Percentiles rank a stretch among this genome's conserved stretches.
Conservation (phyloP, 1,140 invertebrate species). For the Pseudomyrmex pallidus region DNA sequence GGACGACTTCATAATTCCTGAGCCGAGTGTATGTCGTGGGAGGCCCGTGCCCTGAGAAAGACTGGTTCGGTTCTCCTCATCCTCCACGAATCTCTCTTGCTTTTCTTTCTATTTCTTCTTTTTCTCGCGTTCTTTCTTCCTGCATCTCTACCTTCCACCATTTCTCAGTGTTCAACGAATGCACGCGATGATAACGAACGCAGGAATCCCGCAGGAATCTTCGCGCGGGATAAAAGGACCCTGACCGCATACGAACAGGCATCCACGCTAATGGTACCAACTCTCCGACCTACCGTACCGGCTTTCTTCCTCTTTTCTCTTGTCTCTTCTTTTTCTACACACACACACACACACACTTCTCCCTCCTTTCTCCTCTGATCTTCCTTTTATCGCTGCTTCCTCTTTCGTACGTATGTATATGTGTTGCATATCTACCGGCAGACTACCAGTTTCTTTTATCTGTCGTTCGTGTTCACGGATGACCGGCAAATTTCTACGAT, state of each 20-base stretch:
- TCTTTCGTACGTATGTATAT: not conserved
- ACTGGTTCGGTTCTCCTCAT: constrained; percentile 66
- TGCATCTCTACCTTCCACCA: constrained; percentile 61
- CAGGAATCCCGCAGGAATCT: constrained; percentile 81
- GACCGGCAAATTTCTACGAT: constrained; percentile 56
- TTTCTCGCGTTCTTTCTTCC: constrained; percentile 69
- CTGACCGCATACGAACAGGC: constrained; percentile 78
- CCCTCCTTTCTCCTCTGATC: not conserved
- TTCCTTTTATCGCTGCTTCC: constrained; percentile 9
- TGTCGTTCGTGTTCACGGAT: constrained; percentile 24
- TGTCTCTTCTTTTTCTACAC: constrained; percentile 50
- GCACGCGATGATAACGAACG: constrained; percentile 79
- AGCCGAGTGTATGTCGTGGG: constrained; percentile 77
- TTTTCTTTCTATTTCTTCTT: not conserved
- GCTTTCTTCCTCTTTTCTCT: constrained; percentile 38
- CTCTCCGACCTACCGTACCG: constrained; percentile 77
- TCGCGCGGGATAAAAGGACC: constrained; percentile 79
- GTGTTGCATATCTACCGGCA: constrained; percentile 1
- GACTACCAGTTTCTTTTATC: constrained; percentile 32
- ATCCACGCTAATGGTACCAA: constrained; percentile 84
- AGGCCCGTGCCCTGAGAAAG: constrained; percentile 72
- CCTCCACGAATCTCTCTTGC: constrained; percentile 5
- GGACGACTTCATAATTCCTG: constrained; percentile 82
- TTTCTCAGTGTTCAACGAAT: constrained; percentile 62
- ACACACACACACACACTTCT: not conserved